Percentiles rank a stretch among this genome's conserved stretches.
These are phyloP conservation scores for Aythya fuligula DNA, from an alignment of 2,797 vertebrate species.

Conservation along the genomic window DNA sequence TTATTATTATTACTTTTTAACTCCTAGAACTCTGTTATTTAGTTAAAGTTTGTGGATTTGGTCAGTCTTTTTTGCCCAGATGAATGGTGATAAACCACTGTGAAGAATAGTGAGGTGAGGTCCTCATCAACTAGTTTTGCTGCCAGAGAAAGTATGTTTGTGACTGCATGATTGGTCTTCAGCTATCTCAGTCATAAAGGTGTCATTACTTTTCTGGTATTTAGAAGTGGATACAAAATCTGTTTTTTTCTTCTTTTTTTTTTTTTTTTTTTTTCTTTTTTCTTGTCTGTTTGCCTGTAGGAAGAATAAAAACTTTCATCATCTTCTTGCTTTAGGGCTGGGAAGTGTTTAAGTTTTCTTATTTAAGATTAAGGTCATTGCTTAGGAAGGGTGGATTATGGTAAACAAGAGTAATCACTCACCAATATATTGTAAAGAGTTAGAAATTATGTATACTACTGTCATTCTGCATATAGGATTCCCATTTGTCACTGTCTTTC, in stretches of 20 bases:
- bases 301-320: not conserved
- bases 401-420: slow-evolving; percentile 29
- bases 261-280: too few relatives aligned
- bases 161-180: not conserved
- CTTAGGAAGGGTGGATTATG: not conserved
- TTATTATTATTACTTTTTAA: not conserved
- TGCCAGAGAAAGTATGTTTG: not conserved
- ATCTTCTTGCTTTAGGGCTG: not conserved
- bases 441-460: not conserved
- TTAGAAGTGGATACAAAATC: not conserved
- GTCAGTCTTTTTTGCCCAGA: not conserved
- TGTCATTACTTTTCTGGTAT: not conserved
- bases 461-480: not conserved
- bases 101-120: not conserved
- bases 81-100: not conserved
- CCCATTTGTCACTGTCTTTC: slow-evolving; percentile 48
- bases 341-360: not conserved
- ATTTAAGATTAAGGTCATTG: not conserved
- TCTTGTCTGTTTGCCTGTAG: not conserved
- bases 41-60: not conserved
- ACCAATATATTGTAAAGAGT: slow-evolving; percentile 1
- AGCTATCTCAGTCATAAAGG: not conserved
- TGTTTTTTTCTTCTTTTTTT: too few relatives aligned
- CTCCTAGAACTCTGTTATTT: not conserved
- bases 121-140: not conserved